These are phyloP conservation scores for Athalia cordata DNA, from an alignment of 2,888 invertebrate genomes.

Conservation along the genomic window DNA sequence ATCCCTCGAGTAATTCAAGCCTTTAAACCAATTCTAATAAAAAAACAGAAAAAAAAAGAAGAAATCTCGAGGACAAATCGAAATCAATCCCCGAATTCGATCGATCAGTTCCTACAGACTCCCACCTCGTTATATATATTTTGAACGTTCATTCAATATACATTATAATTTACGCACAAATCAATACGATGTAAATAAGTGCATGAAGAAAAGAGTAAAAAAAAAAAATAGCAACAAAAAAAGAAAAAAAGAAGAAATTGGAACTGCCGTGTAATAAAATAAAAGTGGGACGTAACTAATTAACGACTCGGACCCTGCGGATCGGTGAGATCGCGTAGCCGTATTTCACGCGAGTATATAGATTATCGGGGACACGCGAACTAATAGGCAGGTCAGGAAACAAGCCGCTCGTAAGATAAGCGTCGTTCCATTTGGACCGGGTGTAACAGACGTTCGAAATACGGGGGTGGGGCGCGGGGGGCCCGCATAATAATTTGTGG, in stretches of 20 bases:
- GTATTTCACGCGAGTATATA: slow-evolving; percentile 66
- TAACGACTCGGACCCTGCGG: slow-evolving; percentile 66
- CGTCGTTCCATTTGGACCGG: slow-evolving; percentile 23
- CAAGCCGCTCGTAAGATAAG: slow-evolving; percentile 68
- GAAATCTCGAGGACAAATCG: neutral
- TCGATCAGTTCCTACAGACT: no score
- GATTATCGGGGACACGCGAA: slow-evolving; percentile 64
- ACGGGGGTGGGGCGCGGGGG: slow-evolving; percentile 49
- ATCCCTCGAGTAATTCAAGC: slow-evolving; percentile 33
- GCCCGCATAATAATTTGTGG: slow-evolving; percentile 67
- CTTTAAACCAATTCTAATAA: slow-evolving; percentile 7
- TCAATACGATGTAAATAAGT: no score
- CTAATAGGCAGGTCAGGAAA: slow-evolving; percentile 70
- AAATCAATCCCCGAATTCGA: no score
- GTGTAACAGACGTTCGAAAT: slow-evolving; percentile 11
- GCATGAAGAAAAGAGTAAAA: neutral
- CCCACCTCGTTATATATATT: no score
- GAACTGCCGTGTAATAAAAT: slow-evolving; percentile 46
- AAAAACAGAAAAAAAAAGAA: neutral
- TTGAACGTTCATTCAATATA: no score
- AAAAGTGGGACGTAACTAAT: slow-evolving; percentile 59
- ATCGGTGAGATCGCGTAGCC: slow-evolving; percentile 68
- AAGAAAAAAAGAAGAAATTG: neutral
- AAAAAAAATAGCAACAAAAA: neutral
- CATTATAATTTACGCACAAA: no score